A percentile compares a stretch with the other conserved stretches of the same genome.
phyloP scores from a whole-genome alignment of 2,113 vertebrate species.

The Microcebus griseorufus region DNA sequence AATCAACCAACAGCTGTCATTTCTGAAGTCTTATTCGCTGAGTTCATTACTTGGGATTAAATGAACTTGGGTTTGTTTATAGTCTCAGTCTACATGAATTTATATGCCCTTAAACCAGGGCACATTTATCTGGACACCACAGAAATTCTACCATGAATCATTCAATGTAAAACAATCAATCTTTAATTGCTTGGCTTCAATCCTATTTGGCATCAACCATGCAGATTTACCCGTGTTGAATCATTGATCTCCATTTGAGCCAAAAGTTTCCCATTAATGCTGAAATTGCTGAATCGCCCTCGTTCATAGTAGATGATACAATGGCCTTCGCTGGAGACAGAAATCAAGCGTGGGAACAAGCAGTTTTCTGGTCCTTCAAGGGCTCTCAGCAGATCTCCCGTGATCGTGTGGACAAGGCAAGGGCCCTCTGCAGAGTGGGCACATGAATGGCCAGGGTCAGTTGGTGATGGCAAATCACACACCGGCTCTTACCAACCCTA shows the following conservation, averaged over 20 bases:
- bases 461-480: neutral
- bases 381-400: constrained; percentile 96
- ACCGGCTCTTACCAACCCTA: neutral
- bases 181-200: neutral
- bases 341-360: constrained; percentile 93
- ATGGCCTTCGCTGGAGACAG: constrained; percentile 98
- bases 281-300: constrained; percentile 98
- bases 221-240: constrained; percentile 92
- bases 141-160: neutral
- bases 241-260: constrained; percentile 99
- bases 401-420: constrained; percentile 99
- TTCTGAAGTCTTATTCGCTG: neutral
- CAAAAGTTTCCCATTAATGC: constrained; percentile 98
- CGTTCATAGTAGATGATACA: constrained; percentile 98
- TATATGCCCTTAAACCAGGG: neutral
- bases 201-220: neutral
- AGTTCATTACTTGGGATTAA: neutral
- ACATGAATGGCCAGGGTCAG: neutral
- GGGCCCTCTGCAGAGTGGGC: constrained; percentile 91
- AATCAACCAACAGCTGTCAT: neutral
- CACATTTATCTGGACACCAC: neutral
- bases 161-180: neutral
- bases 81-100: neutral
- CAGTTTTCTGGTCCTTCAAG: constrained; percentile 96
- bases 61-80: neutral